Evolutionary conservation across 2,888 invertebrate species (phyloP), one percentile per base, ranked within the genome.

Genomic region (Mantis religiosa): DNA sequence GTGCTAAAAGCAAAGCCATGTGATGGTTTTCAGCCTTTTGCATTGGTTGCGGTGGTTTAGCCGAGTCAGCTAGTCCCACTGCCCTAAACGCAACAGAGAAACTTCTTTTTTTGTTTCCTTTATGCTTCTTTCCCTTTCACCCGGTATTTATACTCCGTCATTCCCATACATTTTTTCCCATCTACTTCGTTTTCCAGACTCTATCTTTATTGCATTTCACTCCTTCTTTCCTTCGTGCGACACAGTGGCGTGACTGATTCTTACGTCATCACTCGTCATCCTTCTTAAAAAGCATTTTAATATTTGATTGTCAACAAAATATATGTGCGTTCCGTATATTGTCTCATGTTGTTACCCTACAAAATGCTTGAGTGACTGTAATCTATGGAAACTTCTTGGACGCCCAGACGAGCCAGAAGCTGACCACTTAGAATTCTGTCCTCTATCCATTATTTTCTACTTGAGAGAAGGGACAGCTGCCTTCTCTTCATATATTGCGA

Each of bases 1-100:
- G 91, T 91, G 92, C 92, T 92, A 92, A 92, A 92, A 92, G 92
- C 92, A 92, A 92, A 92, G 91, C 91, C 92, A 91, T 92, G 92
- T 92, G 92, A 92, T 91, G 91, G 83, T 82, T 84, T 85, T 71
- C 88, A 88, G 85, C 85, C 28, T 85, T 85, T 85, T 87, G 87
- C 87, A 87, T 87, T 87, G 71, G 82, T 82, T 82, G 81, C 28
- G 54, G 82, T 82, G 81, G 82, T 87, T 82, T 85, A 86, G 71
- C 27, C 82, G 82, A 87, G 87, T 87, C 82, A 47, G 85, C 85
- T 34, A 82, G 87, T 84, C 71, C 84, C n/a, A 92, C 91, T 92
- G 91, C 92, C 91, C 92, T 92, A 91, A 91, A 91, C 90, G 90
- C 90, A 91, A 90, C 89, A 91, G 91, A 90, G 90, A 90, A 91